Conservation (phyloP, 2,797 vertebrate genomes). For the Podargus strigoides region DNA sequence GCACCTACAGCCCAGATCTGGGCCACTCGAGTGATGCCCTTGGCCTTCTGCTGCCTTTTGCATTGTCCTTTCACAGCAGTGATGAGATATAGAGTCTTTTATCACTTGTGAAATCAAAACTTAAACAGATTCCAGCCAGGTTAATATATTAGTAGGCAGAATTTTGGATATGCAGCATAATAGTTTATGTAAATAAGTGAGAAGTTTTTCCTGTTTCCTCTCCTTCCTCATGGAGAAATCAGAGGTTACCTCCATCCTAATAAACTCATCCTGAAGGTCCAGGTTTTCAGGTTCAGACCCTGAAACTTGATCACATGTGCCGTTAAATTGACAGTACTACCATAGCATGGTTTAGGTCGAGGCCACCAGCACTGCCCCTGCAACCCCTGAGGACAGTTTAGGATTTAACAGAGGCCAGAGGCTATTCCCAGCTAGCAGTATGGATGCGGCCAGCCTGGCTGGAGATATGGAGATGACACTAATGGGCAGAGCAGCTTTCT, state of each 20-base stretch:
- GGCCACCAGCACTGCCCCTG: not conserved
- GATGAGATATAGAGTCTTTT: not conserved
- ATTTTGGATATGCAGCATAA: not conserved
- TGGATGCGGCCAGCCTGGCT: not conserved
- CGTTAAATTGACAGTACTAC: not conserved
- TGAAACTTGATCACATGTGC: not conserved
- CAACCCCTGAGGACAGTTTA: not conserved
- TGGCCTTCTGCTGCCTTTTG: not conserved
- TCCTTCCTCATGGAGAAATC: not conserved
- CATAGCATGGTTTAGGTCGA: not conserved
- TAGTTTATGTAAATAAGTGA: not conserved
- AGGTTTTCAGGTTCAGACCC: not conserved
- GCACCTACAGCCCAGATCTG: not conserved
- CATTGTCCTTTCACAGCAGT: not conserved
- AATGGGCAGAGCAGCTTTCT: not conserved
- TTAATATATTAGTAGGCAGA: not conserved
- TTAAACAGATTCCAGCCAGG: not conserved
- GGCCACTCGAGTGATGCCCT: rapidly evolving
- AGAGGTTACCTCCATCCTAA: not conserved
- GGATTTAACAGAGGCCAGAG: not conserved
- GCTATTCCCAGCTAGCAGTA: not conserved
- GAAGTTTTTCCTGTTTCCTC: conserved; percentile 16
- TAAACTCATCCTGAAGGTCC: not conserved
- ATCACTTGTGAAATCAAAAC: not conserved
- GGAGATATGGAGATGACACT: not conserved